phyloP scores from a whole-genome alignment of 2,113 vertebrate genomes.

The Helogale parvula region DNA sequence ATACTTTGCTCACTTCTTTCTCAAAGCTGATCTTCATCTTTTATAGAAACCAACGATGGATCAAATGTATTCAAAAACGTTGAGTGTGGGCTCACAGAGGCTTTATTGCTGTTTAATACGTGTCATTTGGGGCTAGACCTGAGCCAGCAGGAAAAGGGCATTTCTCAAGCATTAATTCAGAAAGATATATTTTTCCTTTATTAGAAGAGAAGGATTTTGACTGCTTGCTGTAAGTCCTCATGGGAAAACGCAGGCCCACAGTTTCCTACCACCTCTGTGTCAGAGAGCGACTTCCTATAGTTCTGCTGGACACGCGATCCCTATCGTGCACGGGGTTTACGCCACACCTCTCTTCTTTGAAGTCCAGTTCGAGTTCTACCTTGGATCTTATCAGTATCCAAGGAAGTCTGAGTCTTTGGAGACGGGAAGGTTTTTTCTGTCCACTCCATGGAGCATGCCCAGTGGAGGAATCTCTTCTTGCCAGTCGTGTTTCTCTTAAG shows the following conservation, averaged over 20 bases:
- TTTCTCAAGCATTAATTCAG: conserved; percentile 98
- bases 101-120: conserved; percentile 98
- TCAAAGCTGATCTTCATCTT: conserved; percentile 95
- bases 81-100: conserved; percentile 96
- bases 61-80: conserved; percentile 95
- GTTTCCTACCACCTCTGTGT: conserved; percentile 95
- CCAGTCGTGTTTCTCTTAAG: conserved; percentile 87
- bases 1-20: conserved; percentile 96
- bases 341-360: conserved; percentile 90
- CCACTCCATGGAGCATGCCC: conserved; percentile 95
- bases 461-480: conserved; percentile 94
- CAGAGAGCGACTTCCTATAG: conserved; percentile 89
- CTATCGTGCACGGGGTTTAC: conserved; percentile 91
- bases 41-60: conserved; percentile 91
- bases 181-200: conserved; percentile 98
- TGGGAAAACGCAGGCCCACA: conserved; percentile 94
- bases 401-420: conserved; percentile 95
- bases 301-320: conserved; percentile 86
- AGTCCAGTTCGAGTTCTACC: conserved; percentile 88
- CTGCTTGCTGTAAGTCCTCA: conserved; percentile 89
- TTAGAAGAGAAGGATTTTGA: conserved; percentile 92
- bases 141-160: conserved; percentile 98
- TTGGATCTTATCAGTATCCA: conserved; percentile 91
- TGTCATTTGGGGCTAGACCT: conserved; percentile 98
- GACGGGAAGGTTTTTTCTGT: conserved; percentile 97